These are phyloP conservation scores for Chamaea fasciata DNA, from an alignment of 2,113 vertebrate genomes.

Conservation along the genomic window DNA sequence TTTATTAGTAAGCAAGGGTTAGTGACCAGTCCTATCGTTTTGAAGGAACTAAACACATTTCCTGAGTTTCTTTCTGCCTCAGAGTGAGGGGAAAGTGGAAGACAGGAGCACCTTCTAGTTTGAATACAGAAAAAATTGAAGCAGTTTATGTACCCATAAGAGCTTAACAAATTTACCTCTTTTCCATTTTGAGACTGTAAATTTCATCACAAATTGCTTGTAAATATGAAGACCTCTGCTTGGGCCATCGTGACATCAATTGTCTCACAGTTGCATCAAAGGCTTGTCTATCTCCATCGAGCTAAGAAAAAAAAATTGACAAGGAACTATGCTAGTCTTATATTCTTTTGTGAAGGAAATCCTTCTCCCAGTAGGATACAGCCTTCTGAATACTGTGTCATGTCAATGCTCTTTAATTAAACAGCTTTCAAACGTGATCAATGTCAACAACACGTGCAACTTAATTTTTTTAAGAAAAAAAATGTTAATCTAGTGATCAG, in stretches of 20 bases:
- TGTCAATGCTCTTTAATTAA: neutral
- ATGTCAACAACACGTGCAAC: neutral
- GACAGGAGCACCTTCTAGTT: neutral
- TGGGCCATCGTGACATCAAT: conserved; percentile 86
- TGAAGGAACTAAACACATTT: neutral
- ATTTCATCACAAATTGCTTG: conserved; percentile 94
- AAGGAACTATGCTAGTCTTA: neutral
- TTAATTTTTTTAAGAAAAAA: neutral
- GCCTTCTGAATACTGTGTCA: neutral
- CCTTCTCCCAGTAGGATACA: neutral
- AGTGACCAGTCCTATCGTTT: neutral
- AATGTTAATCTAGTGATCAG: neutral
- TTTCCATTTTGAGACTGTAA: conserved; percentile 87
- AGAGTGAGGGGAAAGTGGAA: neutral
- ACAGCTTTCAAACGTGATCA: neutral
- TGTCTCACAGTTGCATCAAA: conserved; percentile 91
- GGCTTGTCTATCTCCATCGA: conserved; percentile 83
- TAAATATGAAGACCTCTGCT: conserved; percentile 86
- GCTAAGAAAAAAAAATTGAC: conserved; percentile 65
- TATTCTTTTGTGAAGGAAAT: neutral
- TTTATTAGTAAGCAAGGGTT: neutral
- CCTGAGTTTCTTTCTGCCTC: neutral
- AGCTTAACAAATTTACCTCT: conserved; percentile 75
- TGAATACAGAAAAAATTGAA: neutral
- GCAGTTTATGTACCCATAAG: neutral